phyloP scores from a whole-genome alignment of 2,113 vertebrate species.

The Zosterops japonicus region DNA sequence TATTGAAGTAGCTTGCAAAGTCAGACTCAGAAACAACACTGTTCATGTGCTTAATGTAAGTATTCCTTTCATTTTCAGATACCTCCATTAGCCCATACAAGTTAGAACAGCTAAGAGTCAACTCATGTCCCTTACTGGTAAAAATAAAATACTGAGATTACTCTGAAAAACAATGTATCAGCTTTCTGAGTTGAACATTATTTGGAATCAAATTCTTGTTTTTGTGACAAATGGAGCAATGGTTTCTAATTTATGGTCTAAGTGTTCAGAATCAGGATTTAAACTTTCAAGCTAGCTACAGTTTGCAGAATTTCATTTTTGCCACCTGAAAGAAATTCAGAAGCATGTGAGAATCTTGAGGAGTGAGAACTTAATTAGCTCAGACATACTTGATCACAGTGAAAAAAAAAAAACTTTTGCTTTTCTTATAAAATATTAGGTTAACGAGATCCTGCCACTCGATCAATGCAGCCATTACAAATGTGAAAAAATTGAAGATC shows the following conservation, averaged over 20 bases:
- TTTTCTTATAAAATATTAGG: conserved; percentile 66
- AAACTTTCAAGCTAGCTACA: background rate
- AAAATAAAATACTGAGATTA: background rate
- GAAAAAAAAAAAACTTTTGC: background rate
- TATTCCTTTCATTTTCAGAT: background rate
- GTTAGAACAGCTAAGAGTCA: background rate
- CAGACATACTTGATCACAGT: background rate
- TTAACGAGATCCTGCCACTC: conserved; percentile 61
- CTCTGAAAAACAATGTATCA: background rate
- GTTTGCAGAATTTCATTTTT: background rate
- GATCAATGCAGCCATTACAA: conserved; percentile 81
- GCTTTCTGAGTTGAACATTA: background rate
- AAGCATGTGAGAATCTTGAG: background rate
- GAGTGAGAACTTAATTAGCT: background rate
- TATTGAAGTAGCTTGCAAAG: conserved; percentile 70
- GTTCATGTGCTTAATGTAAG: conserved; percentile 64
- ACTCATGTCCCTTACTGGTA: background rate
- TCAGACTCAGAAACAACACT: conserved; percentile 52
- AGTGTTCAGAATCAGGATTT: background rate
- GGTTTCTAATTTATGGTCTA: background rate
- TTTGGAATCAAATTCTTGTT: background rate
- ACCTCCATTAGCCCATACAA: background rate
- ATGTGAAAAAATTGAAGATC: conserved; percentile 71
- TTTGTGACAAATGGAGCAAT: background rate
- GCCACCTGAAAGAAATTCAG: background rate